Percentiles rank a stretch among this genome's conserved stretches.
phyloP scores from a whole-genome alignment of 1,140 invertebrate species.

The Tetramorium alpestre region DNA sequence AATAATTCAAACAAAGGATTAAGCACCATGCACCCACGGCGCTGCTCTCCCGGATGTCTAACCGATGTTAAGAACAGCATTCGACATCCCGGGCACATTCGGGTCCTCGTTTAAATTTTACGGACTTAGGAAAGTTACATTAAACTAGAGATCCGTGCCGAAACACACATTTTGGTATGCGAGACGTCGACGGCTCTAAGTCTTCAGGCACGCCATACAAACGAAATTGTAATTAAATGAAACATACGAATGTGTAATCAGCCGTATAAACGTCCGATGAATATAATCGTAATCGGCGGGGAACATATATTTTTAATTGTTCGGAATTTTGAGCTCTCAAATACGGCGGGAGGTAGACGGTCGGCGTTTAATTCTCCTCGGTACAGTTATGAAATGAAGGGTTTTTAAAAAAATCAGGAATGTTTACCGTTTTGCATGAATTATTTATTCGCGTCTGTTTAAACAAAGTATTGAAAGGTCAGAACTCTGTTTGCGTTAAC shows the following conservation, averaged over 20 bases:
- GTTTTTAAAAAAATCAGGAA: background rate
- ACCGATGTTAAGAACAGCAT: constrained; percentile 53
- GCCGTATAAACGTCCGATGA: background rate
- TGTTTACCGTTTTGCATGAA: constrained; percentile 9
- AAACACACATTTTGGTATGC: constrained; percentile 25
- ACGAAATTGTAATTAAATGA: constrained; percentile 9
- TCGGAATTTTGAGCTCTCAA: background rate
- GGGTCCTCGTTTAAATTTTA: constrained; percentile 45
- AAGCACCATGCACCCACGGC: constrained; percentile 10
- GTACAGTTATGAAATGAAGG: no score
- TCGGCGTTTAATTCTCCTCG: background rate
- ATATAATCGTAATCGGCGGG: background rate
- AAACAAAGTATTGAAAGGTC: constrained; percentile 35
- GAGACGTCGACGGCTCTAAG: background rate
- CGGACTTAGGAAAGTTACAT: constrained; percentile 20
- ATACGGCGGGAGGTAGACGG: background rate
- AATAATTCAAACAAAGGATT: constrained; percentile 61
- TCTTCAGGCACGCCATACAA: background rate
- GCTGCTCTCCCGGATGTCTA: constrained; percentile 33
- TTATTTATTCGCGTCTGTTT: constrained; percentile 31
- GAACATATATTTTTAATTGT: background rate
- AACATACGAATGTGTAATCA: background rate
- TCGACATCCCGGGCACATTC: constrained; percentile 51
- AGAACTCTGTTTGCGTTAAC: constrained; percentile 39
- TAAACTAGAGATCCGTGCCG: constrained; percentile 39